Percentiles rank a stretch among this genome's conserved stretches.
phyloP scores from a whole-genome alignment of 2,797 vertebrate genomes.

The Limnodromus scolopaceus region DNA sequence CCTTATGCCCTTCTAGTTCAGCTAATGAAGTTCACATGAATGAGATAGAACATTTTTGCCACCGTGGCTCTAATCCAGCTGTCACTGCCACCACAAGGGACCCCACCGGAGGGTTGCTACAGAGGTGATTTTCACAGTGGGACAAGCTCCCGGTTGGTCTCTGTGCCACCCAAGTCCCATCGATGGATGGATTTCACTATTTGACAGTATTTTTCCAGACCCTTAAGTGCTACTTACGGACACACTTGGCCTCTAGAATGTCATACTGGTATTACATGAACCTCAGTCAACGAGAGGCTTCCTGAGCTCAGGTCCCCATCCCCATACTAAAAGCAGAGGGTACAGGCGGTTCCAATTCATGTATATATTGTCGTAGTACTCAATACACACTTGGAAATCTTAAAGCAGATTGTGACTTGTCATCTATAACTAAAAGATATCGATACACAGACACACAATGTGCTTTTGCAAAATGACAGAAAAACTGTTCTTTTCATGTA shows the following conservation, averaged over 20 bases:
- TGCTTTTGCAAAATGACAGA: constrained; percentile 73
- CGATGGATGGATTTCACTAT: neutral
- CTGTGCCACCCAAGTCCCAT: neutral
- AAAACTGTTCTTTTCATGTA: constrained; percentile 77
- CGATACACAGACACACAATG: constrained; percentile 66
- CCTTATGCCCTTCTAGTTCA: neutral
- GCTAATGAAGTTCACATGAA: neutral
- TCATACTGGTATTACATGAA: accelerated
- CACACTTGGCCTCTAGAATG: neutral
- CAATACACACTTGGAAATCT: constrained; percentile 51
- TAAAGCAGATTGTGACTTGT: constrained; percentile 69
- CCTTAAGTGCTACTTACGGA: neutral
- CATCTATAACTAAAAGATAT: constrained; percentile 69
- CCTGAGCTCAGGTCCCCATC: neutral
- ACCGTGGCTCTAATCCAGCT: neutral
- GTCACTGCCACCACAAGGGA: neutral
- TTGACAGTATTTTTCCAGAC: neutral
- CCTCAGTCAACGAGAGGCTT: neutral
- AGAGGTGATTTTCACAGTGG: neutral
- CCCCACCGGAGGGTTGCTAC: accelerated
- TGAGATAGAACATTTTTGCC: neutral
- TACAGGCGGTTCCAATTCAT: constrained; percentile 2
- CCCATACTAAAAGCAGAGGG: constrained; percentile 32
- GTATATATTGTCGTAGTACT: constrained; percentile 29
- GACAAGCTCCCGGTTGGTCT: accelerated